Evolutionary conservation across 2,113 vertebrate genomes (phyloP).

Genomic region (Daboia siamensis): DNA sequence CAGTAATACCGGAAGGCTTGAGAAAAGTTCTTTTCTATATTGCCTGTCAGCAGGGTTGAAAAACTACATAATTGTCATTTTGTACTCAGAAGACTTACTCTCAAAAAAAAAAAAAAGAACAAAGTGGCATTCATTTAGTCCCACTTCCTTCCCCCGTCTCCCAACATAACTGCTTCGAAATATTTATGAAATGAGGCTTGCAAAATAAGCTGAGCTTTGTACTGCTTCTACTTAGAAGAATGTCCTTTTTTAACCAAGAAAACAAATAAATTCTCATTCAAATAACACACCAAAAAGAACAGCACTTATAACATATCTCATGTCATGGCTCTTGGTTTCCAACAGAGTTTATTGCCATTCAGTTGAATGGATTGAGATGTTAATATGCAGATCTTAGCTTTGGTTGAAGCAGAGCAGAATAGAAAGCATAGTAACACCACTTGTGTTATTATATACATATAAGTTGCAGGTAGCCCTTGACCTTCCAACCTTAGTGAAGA

Average conservation of each 20-base stretch:
- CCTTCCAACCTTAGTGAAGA: background rate
- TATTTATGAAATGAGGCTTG: background rate
- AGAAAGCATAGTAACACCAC: background rate
- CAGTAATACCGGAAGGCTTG: constrained; percentile 14
- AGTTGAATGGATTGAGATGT: background rate
- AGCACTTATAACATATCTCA: background rate
- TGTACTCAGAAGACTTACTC: constrained; percentile 63
- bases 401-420: background rate
- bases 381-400: background rate
- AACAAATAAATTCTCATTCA: background rate
- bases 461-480: background rate
- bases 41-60: constrained; percentile 48
- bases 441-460: background rate
- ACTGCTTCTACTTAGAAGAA: background rate
- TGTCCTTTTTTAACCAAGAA: background rate
- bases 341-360: background rate
- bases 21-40: constrained; percentile 66
- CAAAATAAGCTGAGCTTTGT: background rate
- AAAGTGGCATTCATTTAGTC: constrained; percentile 30
- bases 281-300: background rate
- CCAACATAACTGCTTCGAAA: background rate
- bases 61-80: constrained; percentile 40
- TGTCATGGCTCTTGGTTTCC: background rate
- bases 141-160: background rate
- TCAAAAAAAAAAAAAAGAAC: constrained; percentile 34